Percentiles rank a stretch among this genome's conserved stretches.
phyloP scores from a whole-genome alignment of 2,797 vertebrate species.

The Tokudaia muenninki region DNA sequence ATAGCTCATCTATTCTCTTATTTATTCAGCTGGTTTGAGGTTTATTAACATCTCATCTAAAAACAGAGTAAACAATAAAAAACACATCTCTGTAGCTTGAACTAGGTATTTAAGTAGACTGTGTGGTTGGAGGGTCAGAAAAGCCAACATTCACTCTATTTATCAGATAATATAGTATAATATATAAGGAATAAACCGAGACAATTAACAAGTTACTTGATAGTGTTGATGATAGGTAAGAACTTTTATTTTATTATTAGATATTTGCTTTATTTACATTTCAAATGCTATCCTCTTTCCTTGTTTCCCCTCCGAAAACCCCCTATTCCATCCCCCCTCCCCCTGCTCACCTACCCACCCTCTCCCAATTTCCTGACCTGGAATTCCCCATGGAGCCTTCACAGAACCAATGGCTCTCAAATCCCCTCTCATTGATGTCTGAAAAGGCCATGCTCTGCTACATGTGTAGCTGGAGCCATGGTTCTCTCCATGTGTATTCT shows the following conservation, averaged over 20 bases:
- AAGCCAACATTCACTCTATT: background rate
- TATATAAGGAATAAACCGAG: background rate
- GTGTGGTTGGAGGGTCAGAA: background rate
- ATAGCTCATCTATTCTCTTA: background rate
- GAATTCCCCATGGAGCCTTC: too few species aligned
- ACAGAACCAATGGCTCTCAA: too few species aligned
- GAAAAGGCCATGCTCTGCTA: too few species aligned
- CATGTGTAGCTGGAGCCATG: too few species aligned
- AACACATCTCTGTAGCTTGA: background rate
- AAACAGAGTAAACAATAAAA: background rate
- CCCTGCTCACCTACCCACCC: too few species aligned
- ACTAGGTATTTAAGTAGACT: background rate
- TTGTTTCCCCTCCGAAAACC: too few species aligned
- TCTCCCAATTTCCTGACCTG: too few species aligned
- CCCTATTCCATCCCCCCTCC: too few species aligned
- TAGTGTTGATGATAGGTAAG: background rate
- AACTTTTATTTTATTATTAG: background rate
- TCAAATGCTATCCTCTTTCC: too few species aligned
- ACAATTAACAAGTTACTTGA: background rate
- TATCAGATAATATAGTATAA: background rate
- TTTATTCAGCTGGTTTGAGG: background rate
- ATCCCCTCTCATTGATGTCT: too few species aligned
- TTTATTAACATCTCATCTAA: background rate
- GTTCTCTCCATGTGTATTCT: too few species aligned
- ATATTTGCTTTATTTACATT: too few species aligned